Evolutionary conservation across 2,888 invertebrate species (phyloP), one percentile per base, ranked within the genome.

Genomic region (Gerosis bhagava): DNA sequence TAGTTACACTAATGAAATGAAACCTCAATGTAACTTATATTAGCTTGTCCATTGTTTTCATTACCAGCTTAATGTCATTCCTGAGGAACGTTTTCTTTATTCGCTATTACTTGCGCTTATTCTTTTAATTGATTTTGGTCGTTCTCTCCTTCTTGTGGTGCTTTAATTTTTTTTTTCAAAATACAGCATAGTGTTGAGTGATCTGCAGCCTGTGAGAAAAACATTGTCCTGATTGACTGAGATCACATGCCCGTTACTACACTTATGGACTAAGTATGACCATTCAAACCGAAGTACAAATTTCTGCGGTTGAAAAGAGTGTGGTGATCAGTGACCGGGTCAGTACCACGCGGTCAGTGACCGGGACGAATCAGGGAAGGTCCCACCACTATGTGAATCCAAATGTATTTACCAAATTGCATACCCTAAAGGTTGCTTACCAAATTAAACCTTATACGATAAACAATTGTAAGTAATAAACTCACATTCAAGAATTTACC

Each of bases 381-480:
- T n/a, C n/a, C n/a, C n/a, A n/a, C n/a, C n/a, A n/a, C n/a, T n/a
- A n/a, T n/a, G n/a, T n/a, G n/a, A n/a, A n/a, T 63, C 54, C 4
- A 53, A 73, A 62, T 73, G 71, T 65, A 61, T 61, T n/a, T n/a
- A n/a, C n/a, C 62, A 59, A 66, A 76, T 70, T 73, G 74, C 70
- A 73, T 59, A 60, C 65, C 69, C 73, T 77, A 76, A 80, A 70
- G 60, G 73, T 73, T 76, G 65, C 49, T n/a, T n/a, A n/a, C n/a
- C n/a, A n/a, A n/a, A n/a, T n/a, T n/a, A n/a, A 69, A 65, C 83
- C 81, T 82, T 78, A 78, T 71, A 76, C 62, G 74, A 72, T 65
- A 68, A 70, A 81, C 79, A 83, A 82, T 82, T 82, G 79, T 70
- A 71, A 71, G 75, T 76, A 76, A 77, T 78, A 76, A 76, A 72